Evolutionary conservation across 2,797 vertebrate species (phyloP).

Genomic region (Microctenopoma steveboyesi): DNA sequence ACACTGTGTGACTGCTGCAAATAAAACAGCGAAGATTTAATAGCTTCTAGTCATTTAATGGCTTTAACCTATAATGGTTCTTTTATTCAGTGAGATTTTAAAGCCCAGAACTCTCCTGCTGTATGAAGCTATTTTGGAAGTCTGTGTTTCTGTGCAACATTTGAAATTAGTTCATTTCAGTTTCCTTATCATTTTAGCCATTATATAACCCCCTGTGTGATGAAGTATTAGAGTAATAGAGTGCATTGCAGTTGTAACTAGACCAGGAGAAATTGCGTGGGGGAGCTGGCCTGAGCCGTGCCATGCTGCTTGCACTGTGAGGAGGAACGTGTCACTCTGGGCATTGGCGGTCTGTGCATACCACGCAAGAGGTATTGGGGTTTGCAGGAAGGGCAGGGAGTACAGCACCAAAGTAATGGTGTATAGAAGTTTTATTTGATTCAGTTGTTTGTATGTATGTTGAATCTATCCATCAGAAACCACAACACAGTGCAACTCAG

Average conservation of each 20-base stretch:
- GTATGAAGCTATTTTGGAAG: neutral
- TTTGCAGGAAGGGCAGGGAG: too few species aligned
- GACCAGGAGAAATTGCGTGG: too few species aligned
- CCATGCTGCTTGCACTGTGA: too few species aligned
- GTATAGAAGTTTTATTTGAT: too few species aligned
- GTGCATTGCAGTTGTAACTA: neutral
- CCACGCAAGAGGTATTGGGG: too few species aligned
- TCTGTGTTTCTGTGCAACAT: constrained; percentile 1
- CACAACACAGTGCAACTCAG: too few species aligned
- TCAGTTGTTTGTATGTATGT: too few species aligned
- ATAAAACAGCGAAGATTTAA: constrained; percentile 1
- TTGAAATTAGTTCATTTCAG: neutral
- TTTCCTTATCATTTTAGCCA: neutral
- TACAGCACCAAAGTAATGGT: too few species aligned
- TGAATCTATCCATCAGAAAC: too few species aligned
- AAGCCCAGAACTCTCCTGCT: neutral
- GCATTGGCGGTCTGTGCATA: too few species aligned
- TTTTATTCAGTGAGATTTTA: neutral
- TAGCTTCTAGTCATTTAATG: constrained; percentile 1
- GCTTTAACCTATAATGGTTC: constrained; percentile 3
- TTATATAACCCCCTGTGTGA: neutral
- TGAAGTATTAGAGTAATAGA: neutral
- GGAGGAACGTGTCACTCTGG: too few species aligned
- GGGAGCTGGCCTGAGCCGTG: too few species aligned
- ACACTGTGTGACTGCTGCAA: neutral